Base-by-base conservation (phyloP, 2,888 invertebrate species). In the Coelinius sp. region DNA sequence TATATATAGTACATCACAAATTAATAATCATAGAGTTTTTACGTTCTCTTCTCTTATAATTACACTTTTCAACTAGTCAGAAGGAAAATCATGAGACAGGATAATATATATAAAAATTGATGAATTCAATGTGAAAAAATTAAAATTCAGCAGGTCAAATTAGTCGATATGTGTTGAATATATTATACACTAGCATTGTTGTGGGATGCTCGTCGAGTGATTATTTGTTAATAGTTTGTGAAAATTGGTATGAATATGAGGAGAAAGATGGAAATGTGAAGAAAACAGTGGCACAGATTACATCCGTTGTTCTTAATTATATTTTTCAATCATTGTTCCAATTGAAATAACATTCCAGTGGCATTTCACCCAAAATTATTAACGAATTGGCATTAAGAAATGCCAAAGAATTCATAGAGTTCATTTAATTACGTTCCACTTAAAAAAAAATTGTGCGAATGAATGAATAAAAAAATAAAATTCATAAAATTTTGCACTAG, bases 121-220 rank as follows among this genome's bases (percentile, higher is more conserved):
- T 41, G 17, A 67, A 17, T 67, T 49, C 6, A 62, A 74, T 69
- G 38, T 31, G 38, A 44, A 72, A 31, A 67, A 64, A 24, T 1
- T 1, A 59, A 59, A 31, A 35, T 59, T 56, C 35, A 17, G 20
- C 59, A 35, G 59, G 35, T 59, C 20, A 35, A 59, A 59, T 31
- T 59, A 31, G 59, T 59, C 20, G 24, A 17, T 63, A 70, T 73
- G 78, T 80, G 76, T 79, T 76, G 62, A 73, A 78, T 78, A 80
- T 76, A 77, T 74, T 75, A 69, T 79, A 82, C 73, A 78, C 71
- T 78, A 79, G 75, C 74, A 78, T 78, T 79, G 78, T 78, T 78
- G 77, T 81, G 77, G 77, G 77, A 79, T 81, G 76, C 68, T 68
- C 52, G 72, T 76, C 59, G 31, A 56, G 56, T 56, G 22, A 53